These are phyloP conservation scores for Edolisoma coerulescens DNA, from an alignment of 2,113 vertebrate genomes.

Conservation along the genomic window DNA sequence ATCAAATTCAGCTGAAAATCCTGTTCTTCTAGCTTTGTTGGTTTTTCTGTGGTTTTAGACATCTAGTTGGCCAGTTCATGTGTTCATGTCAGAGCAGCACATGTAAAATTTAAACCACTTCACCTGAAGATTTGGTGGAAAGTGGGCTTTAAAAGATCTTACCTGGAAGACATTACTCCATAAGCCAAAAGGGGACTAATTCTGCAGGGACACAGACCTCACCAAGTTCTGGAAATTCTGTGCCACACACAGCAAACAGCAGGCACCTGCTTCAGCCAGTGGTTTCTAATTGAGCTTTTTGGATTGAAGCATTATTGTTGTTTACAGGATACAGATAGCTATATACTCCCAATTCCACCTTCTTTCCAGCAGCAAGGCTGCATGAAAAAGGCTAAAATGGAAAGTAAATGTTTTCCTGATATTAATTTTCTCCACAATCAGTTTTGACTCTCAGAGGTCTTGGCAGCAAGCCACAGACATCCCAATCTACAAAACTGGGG, in stretches of 20 bases:
- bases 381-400: not conserved
- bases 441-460: not conserved
- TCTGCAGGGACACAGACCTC: not conserved
- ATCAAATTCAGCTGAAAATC: not conserved
- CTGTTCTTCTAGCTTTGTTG: not conserved
- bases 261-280: not conserved
- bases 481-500: not conserved
- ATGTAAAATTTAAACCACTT: not conserved
- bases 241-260: not conserved
- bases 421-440: not conserved
- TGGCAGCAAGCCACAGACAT: not conserved
- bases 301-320: not conserved
- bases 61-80: accelerated
- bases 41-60: not conserved
- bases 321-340: not conserved
- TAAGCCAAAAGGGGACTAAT: not conserved
- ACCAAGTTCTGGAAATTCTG: not conserved
- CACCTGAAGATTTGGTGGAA: not conserved
- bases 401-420: not conserved
- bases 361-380: not conserved
- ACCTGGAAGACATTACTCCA: not conserved
- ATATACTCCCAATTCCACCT: not conserved
- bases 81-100: not conserved
- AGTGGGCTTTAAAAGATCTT: not conserved
- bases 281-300: not conserved